phyloP scores from a whole-genome alignment of 1,140 invertebrate genomes.

The Rhynchophorus ferrugineus region DNA sequence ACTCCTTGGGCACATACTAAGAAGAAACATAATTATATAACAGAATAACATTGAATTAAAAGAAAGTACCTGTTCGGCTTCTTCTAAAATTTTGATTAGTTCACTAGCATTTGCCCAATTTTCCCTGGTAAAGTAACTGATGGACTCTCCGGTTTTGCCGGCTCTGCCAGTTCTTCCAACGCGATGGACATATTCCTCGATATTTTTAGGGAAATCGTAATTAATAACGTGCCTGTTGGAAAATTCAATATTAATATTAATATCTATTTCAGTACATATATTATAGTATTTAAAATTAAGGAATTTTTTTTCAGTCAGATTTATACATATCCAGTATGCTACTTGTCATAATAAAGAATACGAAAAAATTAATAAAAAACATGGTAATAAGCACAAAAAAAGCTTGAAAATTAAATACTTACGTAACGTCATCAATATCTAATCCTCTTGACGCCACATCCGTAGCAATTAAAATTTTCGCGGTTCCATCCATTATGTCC shows the following conservation, averaged over 20 bases:
- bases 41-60: background rate
- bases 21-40: slow-evolving; percentile 1
- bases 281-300: background rate
- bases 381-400: background rate
- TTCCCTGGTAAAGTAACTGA: slow-evolving; percentile 68
- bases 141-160: slow-evolving; percentile 71
- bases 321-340: too few relatives aligned
- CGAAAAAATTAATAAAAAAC: too few relatives aligned
- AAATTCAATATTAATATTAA: background rate
- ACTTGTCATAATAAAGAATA: too few relatives aligned
- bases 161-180: slow-evolving; percentile 85
- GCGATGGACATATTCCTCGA: slow-evolving; percentile 83
- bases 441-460: slow-evolving; percentile 89
- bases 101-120: slow-evolving; percentile 75
- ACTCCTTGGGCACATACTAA: slow-evolving; percentile 56
- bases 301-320: too few relatives aligned
- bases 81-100: slow-evolving; percentile 75
- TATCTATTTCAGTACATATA: background rate
- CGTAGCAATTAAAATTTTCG: slow-evolving; percentile 83
- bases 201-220: slow-evolving; percentile 82
- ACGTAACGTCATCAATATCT: slow-evolving; percentile 88
- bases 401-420: slow-evolving; percentile 41
- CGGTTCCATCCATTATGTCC: slow-evolving; percentile 68
- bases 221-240: slow-evolving; percentile 67
- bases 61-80: slow-evolving; percentile 54